phyloP scores from a whole-genome alignment of 2,888 invertebrate species.

The Acanthopleura granulata region DNA sequence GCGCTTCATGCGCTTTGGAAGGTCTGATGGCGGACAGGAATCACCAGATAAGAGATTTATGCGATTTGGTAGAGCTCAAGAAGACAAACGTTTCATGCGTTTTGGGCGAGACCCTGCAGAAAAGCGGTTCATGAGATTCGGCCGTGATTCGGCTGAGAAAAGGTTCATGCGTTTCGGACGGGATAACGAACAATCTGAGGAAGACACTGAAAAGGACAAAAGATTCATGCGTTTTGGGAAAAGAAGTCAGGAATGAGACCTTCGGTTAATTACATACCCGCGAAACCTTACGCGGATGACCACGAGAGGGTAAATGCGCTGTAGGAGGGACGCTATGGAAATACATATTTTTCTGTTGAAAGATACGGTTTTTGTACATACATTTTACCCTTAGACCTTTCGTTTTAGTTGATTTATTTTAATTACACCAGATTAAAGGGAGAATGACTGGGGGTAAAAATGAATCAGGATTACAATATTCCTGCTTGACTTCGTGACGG shows the following conservation, averaged over 20 bases:
- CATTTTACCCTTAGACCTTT: no score
- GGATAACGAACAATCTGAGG: slow-evolving; percentile 46
- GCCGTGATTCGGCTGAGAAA: slow-evolving; percentile 36
- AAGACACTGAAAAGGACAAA: slow-evolving; percentile 42
- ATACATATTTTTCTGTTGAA: no score
- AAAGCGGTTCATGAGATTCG: slow-evolving; percentile 54
- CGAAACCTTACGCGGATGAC: no score
- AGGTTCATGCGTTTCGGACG: slow-evolving; percentile 53
- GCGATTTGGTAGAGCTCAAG: slow-evolving; percentile 40
- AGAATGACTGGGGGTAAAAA: no score
- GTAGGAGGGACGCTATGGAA: no score
- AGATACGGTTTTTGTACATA: no score
- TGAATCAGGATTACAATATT: no score
- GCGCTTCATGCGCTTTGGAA: slow-evolving; percentile 56
- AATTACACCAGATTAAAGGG: no score
- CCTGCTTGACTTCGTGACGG: no score
- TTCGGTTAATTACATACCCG: not conserved
- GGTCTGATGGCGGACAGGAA: slow-evolving; percentile 23
- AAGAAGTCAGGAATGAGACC: slow-evolving; percentile 24
- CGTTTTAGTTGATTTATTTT: no score
- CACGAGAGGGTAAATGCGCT: no score
- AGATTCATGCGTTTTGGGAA: slow-evolving; percentile 56
- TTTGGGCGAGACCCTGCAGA: slow-evolving; percentile 41
- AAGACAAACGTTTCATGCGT: slow-evolving; percentile 50
- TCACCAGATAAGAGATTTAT: slow-evolving; percentile 40